Conservation (phyloP, 2,888 invertebrate genomes). For the Steinernema hermaphroditum region DNA sequence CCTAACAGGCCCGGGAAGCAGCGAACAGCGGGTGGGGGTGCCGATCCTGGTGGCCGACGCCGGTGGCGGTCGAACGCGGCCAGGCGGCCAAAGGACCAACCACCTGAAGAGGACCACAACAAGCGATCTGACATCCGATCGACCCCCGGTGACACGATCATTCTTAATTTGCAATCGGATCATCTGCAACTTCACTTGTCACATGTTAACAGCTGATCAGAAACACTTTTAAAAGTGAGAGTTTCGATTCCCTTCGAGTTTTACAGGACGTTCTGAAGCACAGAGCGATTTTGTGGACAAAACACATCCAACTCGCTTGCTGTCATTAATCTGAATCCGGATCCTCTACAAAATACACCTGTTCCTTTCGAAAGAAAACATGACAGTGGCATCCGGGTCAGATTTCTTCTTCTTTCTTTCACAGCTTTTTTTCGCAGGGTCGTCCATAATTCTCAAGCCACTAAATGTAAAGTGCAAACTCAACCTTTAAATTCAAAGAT, state of each 20-base stretch:
- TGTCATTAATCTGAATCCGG: not conserved
- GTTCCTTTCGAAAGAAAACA: not conserved
- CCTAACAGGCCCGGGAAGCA: not conserved
- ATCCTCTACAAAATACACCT: not conserved
- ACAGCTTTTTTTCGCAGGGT: too few species aligned
- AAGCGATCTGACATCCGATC: slow-evolving; percentile 3
- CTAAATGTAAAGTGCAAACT: too few species aligned
- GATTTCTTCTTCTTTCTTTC: not conserved
- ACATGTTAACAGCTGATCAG: slow-evolving; percentile 4
- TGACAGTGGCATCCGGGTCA: not conserved
- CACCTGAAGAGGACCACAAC: slow-evolving; percentile 5
- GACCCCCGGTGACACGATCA: not conserved
- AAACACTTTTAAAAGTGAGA: not conserved
- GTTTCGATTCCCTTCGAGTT: too few species aligned
- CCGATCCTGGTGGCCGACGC: slow-evolving; percentile 15
- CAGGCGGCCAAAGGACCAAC: not conserved
- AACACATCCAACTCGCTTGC: not conserved
- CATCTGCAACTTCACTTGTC: too few species aligned
- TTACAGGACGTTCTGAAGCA: too few species aligned
- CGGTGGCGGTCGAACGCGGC: not conserved
- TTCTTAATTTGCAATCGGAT: not conserved
- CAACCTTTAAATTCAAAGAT: too few species aligned
- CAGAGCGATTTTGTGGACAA: too few species aligned
- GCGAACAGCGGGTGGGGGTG: slow-evolving; percentile 9
- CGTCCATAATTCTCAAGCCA: too few species aligned